These are phyloP conservation scores for Aegithalos caudatus DNA, from an alignment of 2,113 vertebrate genomes.

Conservation along the genomic window DNA sequence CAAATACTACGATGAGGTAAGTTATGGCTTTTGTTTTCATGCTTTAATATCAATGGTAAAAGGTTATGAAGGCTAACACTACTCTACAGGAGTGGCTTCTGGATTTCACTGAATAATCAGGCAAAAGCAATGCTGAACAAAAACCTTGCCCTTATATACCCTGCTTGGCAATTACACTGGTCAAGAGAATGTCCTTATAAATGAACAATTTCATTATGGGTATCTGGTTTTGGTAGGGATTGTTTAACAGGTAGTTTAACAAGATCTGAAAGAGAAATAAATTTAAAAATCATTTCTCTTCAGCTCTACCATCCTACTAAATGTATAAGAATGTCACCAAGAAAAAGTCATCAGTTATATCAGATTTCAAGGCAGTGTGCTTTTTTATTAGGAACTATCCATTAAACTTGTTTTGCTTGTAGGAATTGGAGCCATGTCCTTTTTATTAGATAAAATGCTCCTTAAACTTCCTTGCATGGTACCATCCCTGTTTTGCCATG, in stretches of 20 bases:
- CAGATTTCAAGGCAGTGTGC: neutral
- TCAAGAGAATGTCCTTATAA: neutral
- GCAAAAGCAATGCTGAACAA: neutral
- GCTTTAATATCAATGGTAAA: neutral
- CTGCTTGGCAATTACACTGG: neutral
- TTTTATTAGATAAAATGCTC: neutral
- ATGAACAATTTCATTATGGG: neutral
- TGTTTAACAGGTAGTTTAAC: neutral
- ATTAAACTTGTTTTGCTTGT: neutral
- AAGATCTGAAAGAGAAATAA: neutral
- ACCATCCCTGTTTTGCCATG: neutral
- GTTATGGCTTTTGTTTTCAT: neutral
- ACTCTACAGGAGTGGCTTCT: neutral
- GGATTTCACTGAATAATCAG: neutral
- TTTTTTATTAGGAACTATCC: neutral
- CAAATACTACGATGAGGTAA: conserved; percentile 98
- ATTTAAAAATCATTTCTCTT: neutral
- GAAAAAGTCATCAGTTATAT: neutral
- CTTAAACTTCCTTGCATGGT: neutral
- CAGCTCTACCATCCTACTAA: neutral
- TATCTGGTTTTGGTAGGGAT: neutral
- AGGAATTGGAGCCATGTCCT: neutral
- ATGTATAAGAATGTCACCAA: neutral
- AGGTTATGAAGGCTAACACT: neutral
- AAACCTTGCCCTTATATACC: neutral